These are phyloP conservation scores for Lithobius niger DNA, from an alignment of 1,140 invertebrate species.

Conservation along the genomic window DNA sequence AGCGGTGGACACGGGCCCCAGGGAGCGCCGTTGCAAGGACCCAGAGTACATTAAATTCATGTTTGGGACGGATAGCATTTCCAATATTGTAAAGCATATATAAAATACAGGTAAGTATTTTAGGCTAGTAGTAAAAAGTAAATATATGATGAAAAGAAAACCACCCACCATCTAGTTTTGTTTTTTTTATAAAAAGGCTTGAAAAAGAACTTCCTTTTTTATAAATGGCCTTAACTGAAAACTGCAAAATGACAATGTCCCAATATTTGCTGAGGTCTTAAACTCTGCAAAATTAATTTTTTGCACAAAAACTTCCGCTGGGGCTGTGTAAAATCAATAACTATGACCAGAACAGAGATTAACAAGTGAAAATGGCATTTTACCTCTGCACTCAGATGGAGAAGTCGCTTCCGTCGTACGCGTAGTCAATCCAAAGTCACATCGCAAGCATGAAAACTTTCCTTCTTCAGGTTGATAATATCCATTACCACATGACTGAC, in stretches of 20 bases:
- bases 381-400: slow-evolving; percentile 32
- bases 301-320: neutral
- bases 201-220: neutral
- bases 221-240: neutral
- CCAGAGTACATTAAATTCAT: no score
- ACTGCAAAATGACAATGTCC: neutral
- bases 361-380: slow-evolving; percentile 10
- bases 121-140: no score
- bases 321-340: neutral
- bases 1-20: no score
- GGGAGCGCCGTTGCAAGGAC: no score
- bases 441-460: slow-evolving; percentile 74
- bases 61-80: no score
- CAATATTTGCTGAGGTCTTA: neutral
- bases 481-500: slow-evolving; percentile 81
- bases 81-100: no score
- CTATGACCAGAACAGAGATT: neutral
- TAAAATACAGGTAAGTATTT: no score
- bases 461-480: slow-evolving; percentile 86
- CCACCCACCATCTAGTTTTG: no score
- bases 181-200: no score
- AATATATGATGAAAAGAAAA: no score
- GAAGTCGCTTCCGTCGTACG: slow-evolving; percentile 80
- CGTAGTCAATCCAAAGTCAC: slow-evolving; percentile 84
- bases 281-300: neutral